Evolutionary conservation across 2,113 vertebrate species (phyloP).

Genomic region (Sinocyclocheilus maitianheensis): DNA sequence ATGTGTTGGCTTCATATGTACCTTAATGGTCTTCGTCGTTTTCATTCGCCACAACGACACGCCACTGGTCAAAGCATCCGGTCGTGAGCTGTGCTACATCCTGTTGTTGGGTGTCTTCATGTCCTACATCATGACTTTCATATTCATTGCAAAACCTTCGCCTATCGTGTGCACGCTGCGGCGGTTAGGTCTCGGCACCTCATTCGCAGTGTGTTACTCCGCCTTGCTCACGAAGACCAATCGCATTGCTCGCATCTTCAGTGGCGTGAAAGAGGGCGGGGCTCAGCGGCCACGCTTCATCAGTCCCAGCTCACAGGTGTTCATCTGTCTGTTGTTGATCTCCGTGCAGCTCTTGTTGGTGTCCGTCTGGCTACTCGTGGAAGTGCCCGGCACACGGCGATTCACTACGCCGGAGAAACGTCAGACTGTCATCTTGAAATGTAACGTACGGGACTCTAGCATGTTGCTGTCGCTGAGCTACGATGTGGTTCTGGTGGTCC

Average conservation of each 20-base stretch:
- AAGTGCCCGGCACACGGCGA: slow-evolving; percentile 89
- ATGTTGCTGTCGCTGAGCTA: slow-evolving; percentile 96
- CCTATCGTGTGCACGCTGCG: slow-evolving; percentile 91
- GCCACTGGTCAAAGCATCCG: slow-evolving; percentile 94
- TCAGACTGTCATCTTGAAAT: slow-evolving; percentile 96
- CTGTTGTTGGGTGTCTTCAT: slow-evolving; percentile 92
- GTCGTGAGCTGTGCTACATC: slow-evolving; percentile 95
- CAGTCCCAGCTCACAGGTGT: slow-evolving; percentile 96
- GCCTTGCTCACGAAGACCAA: slow-evolving; percentile 98
- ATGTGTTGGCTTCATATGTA: slow-evolving; percentile 92
- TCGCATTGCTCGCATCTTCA: slow-evolving; percentile 96
- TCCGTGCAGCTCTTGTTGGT: slow-evolving; percentile 93
- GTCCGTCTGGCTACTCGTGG: slow-evolving; percentile 92
- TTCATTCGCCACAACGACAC: slow-evolving; percentile 95
- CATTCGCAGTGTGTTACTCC: slow-evolving; percentile 95
- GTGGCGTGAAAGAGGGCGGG: slow-evolving; percentile 88
- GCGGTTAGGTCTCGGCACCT: slow-evolving; percentile 90
- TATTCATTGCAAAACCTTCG: slow-evolving; percentile 96
- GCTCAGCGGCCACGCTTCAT: slow-evolving; percentile 94
- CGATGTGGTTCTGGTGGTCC: slow-evolving; percentile 92
- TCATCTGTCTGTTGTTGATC: slow-evolving; percentile 95
- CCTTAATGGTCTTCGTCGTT: slow-evolving; percentile 87
- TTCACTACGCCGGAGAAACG: slow-evolving; percentile 91
- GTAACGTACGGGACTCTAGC: slow-evolving; percentile 95
- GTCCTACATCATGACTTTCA: slow-evolving; percentile 97